These are phyloP conservation scores for Thunnus thynnus DNA, from an alignment of 2,113 vertebrate genomes.

Conservation along the genomic window DNA sequence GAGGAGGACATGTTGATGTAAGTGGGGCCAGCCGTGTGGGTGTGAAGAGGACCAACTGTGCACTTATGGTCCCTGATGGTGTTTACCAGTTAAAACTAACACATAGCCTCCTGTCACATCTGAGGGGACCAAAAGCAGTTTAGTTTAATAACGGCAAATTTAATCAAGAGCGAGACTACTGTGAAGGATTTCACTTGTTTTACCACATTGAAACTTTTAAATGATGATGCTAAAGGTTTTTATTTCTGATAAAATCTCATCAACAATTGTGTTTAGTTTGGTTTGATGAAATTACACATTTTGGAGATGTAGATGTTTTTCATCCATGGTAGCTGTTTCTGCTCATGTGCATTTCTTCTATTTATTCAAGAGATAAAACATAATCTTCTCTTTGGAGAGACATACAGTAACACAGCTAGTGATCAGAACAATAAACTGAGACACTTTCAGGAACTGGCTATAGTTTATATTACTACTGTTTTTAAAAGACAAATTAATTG, in stretches of 20 bases:
- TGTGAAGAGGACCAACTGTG: constrained; percentile 74
- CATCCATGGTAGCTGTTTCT: background rate
- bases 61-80: constrained; percentile 65
- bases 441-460: too few relatives aligned
- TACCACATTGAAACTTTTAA: background rate
- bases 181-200: background rate
- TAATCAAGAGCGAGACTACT: background rate
- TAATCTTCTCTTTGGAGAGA: too few relatives aligned
- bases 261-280: too few relatives aligned
- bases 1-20: constrained; percentile 31
- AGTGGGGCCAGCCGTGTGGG: constrained; percentile 32
- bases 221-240: background rate
- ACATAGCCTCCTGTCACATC: constrained; percentile 58
- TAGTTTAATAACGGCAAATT: background rate
- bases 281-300: too few relatives aligned
- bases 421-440: too few relatives aligned
- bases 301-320: too few relatives aligned
- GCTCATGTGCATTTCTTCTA: background rate
- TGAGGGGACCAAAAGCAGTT: background rate
- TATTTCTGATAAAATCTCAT: too few relatives aligned
- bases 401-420: too few relatives aligned
- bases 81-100: constrained; percentile 57
- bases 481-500: too few relatives aligned
- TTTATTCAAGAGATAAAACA: background rate
- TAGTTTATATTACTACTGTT: too few relatives aligned